A percentile compares a stretch with the other conserved stretches of the same genome.
Evolutionary conservation across 1,140 invertebrate genomes (phyloP).

Genomic region (Scaptomyza montana): DNA sequence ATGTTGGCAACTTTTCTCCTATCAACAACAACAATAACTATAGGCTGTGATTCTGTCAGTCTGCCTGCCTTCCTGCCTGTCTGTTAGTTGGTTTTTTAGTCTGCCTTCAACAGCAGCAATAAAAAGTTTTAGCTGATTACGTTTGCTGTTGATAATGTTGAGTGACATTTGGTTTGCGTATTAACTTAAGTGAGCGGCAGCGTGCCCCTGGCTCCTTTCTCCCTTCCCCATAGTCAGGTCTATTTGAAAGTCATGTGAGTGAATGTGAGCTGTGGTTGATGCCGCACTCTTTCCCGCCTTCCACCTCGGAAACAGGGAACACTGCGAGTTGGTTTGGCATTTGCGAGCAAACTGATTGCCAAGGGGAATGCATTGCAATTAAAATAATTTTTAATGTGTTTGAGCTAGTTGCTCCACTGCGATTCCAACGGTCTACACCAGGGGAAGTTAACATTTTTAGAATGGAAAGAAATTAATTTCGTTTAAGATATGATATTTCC

Average conservation of each 20-base stretch:
- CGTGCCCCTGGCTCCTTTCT: conserved; percentile 6
- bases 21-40: conserved; percentile 24
- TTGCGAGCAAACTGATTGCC: conserved; percentile 63
- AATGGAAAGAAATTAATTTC: conserved; percentile 62
- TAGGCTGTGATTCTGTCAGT: neutral
- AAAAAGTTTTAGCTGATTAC: conserved; percentile 79
- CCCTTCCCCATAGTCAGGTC: neutral
- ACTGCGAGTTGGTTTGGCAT: conserved; percentile 50
- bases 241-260: conserved; percentile 18
- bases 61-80: conserved; percentile 26
- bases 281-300: neutral
- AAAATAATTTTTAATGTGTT: conserved; percentile 71
- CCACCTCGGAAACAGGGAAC: conserved; percentile 4
- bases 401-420: conserved; percentile 11
- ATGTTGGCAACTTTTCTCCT: conserved; percentile 69
- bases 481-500: conserved; percentile 19
- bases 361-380: conserved; percentile 74
- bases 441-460: conserved; percentile 34
- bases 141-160: conserved; percentile 79
- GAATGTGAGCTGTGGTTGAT: conserved; percentile 17
- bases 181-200: conserved; percentile 78
- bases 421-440: neutral
- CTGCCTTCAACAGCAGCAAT: conserved; percentile 46
- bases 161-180: conserved; percentile 79
- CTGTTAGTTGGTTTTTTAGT: conserved; percentile 46